Evolutionary conservation across 2,888 invertebrate species (phyloP).

Genomic region (Temnothorax unifasciatus): DNA sequence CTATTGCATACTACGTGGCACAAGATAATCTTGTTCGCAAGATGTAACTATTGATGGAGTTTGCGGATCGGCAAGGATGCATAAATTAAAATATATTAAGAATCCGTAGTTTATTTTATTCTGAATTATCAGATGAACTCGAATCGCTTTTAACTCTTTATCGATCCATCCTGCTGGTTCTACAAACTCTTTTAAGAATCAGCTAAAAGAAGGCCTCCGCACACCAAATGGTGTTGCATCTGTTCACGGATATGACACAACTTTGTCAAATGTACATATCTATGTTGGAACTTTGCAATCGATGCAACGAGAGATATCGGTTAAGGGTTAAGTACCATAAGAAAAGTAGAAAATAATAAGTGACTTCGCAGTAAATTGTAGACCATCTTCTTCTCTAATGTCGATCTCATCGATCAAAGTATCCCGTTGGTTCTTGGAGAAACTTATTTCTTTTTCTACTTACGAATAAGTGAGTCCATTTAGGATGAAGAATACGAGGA

Average conservation of each 20-base stretch:
- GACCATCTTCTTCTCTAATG: not conserved
- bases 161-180: constrained; percentile 12
- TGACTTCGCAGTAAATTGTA: constrained; percentile 31
- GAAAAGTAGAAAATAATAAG: constrained; percentile 13
- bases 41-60: not conserved
- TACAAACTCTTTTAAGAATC: not conserved
- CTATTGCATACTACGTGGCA: constrained; percentile 27
- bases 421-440: not conserved
- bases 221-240: not conserved
- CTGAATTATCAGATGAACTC: not conserved
- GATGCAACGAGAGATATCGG: constrained; percentile 30
- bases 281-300: not conserved
- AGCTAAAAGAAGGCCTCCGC: not conserved
- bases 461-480: not conserved
- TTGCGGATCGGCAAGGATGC: not conserved
- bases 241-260: not conserved
- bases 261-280: constrained; percentile 3
- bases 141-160: constrained; percentile 20
- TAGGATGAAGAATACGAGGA: not conserved
- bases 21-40: constrained; percentile 26
- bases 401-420: not conserved
- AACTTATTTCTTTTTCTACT: constrained; percentile 2
- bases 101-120: not conserved
- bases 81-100: not conserved
- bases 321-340: constrained; percentile 8